Conservation (phyloP, 2,113 vertebrate genomes). For the Alligator sinensis region DNA sequence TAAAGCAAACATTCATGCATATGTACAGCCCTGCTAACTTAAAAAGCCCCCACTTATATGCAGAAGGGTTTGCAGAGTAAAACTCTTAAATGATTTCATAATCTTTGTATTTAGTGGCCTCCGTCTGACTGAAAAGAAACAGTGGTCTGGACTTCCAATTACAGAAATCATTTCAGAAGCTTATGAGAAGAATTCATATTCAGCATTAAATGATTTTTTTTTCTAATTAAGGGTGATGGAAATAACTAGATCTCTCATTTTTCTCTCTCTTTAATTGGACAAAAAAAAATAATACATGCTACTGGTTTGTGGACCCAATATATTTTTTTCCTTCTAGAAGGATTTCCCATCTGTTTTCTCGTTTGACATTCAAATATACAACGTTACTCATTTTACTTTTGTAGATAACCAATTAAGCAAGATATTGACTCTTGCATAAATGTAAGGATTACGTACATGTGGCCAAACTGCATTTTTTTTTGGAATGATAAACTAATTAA, state of each 20-base stretch:
- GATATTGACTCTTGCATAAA: fast-evolving
- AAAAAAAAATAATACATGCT: not conserved
- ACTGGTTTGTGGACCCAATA: not conserved
- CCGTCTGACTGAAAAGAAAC: not conserved
- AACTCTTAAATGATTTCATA: not conserved
- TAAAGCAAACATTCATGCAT: not conserved
- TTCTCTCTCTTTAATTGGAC: not conserved
- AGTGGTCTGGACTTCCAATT: not conserved
- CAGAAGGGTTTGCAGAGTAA: conserved; percentile 9
- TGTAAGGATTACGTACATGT: not conserved
- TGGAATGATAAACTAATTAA: not conserved
- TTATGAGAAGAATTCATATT: not conserved
- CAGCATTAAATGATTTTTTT: not conserved
- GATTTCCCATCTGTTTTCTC: not conserved
- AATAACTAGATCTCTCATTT: not conserved
- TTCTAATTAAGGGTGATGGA: not conserved
- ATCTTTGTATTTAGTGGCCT: not conserved
- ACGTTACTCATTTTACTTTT: not conserved
- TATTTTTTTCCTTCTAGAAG: not conserved
- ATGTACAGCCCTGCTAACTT: not conserved
- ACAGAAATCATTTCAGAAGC: not conserved
- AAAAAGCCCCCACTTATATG: not conserved
- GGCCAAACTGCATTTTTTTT: too few species aligned
- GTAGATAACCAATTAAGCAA: not conserved
- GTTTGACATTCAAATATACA: fast-evolving